Evolutionary conservation across 2,888 invertebrate species (phyloP), one percentile per base, ranked within the genome.

Genomic region (Dynastes tityus): DNA sequence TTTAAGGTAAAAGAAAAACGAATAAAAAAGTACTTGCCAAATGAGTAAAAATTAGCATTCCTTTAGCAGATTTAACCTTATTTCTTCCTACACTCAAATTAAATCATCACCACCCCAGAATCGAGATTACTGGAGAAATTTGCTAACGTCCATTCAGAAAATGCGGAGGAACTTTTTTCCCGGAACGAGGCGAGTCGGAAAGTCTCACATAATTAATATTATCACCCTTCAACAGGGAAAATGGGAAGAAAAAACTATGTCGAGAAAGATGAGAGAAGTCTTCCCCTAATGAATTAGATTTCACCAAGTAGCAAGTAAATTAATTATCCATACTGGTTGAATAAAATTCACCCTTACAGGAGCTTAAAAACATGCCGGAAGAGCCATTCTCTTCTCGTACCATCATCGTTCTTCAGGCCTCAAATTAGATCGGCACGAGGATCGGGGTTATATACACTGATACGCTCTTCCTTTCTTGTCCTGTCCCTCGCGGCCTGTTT

Each of bases 311-410:
- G 68, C 68, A 51, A 51, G 68, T 68, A 51, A 68, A 68, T 68
- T 68, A 68, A 68, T 68, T 68, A 68, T 68, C 68, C 51, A 68
- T 68, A 49, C 51, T 68, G 68, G 68, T 68, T 51, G 68, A 68
- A 49, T 68, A 68, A 68, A 68, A 68, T 51, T 68, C 45, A 22
- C 63, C 45, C 67, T 67, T 67, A 67, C 49, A 51, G 68, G 51
- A 51, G 51, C 68, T 68, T 51, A 68, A 49, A 27, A 29, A 13
- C 29, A 27, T 27, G 27, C 49, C 55, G 55, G 29, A 49, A 68
- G 68, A 51, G 51, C 68, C 68, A 51, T 53, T 68, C 68, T 53
- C 68, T 68, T 68, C 51, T 29, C 51, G 22, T 68, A 68, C 27
- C 68, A 68, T 51, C 68, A 27, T 68, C 68, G 68, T 29, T 32